These are phyloP conservation scores for Tapirus indicus DNA, from an alignment of 2,797 vertebrate genomes.

Conservation along the genomic window DNA sequence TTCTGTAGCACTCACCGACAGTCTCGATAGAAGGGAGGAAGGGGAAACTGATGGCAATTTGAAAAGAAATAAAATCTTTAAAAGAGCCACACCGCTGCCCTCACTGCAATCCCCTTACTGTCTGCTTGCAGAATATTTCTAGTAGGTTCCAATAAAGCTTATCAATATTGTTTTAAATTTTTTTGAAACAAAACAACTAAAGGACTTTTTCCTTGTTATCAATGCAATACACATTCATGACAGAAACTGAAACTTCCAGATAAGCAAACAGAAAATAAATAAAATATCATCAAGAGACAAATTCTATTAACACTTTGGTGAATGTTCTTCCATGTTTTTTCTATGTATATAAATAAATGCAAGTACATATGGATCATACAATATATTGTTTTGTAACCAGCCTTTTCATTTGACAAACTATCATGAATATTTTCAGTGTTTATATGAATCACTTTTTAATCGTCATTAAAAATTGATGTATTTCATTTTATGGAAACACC, in stretches of 20 bases:
- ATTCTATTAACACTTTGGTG: neutral
- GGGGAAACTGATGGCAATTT: neutral
- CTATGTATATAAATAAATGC: neutral
- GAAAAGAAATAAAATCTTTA: neutral
- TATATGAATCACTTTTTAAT: neutral
- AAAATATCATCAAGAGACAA: neutral
- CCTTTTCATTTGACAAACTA: neutral
- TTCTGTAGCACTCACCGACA: neutral
- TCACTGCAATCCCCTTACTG: neutral
- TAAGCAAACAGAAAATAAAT: neutral
- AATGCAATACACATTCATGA: neutral
- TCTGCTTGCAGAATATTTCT: neutral
- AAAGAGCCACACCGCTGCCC: neutral
- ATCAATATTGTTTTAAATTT: neutral
- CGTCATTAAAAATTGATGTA: neutral
- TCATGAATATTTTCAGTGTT: neutral
- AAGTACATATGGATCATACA: neutral
- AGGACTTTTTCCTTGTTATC: neutral
- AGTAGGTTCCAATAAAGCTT: neutral
- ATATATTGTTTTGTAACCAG: neutral
- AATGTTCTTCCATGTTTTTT: neutral
- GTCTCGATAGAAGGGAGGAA: neutral
- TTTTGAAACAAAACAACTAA: neutral
- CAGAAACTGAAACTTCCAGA: neutral
- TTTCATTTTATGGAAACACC: neutral